These are phyloP conservation scores for Diorhabda sublineata DNA, from an alignment of 1,140 invertebrate genomes.

Conservation along the genomic window DNA sequence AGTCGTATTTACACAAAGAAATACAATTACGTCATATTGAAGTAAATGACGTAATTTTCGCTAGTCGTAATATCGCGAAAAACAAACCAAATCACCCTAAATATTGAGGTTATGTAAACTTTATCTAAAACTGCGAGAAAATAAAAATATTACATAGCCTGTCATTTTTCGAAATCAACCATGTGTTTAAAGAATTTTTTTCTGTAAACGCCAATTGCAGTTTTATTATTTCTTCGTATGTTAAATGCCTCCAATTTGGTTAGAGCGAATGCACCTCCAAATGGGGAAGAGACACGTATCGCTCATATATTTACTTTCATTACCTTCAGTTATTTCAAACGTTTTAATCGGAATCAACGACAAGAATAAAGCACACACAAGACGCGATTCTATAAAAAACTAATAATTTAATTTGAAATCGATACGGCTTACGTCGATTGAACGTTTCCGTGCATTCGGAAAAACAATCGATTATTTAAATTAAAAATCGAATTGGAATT, in stretches of 20 bases:
- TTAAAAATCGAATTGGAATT: no score
- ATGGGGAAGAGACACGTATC: neutral
- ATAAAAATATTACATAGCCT: no score
- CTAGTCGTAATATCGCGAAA: no score
- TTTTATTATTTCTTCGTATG: conserved; percentile 21
- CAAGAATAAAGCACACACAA: conserved; percentile 27
- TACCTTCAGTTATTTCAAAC: conserved; percentile 26
- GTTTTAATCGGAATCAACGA: conserved; percentile 26
- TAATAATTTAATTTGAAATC: conserved; percentile 32
- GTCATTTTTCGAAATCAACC: neutral
- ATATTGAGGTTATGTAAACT: no score
- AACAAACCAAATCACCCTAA: no score
- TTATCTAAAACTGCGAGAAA: no score
- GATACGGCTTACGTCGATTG: conserved; percentile 16
- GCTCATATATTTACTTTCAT: conserved; percentile 25
- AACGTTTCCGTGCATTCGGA: neutral
- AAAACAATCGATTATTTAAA: no score
- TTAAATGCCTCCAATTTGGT: conserved; percentile 18
- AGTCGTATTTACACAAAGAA: neutral
- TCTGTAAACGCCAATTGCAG: neutral
- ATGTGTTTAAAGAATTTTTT: neutral
- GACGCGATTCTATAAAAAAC: conserved; percentile 14
- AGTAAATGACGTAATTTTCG: neutral
- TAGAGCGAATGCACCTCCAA: conserved; percentile 23
- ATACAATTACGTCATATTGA: neutral